Conservation (phyloP, 2,888 invertebrate species). For the Cylloceria caligata region DNA sequence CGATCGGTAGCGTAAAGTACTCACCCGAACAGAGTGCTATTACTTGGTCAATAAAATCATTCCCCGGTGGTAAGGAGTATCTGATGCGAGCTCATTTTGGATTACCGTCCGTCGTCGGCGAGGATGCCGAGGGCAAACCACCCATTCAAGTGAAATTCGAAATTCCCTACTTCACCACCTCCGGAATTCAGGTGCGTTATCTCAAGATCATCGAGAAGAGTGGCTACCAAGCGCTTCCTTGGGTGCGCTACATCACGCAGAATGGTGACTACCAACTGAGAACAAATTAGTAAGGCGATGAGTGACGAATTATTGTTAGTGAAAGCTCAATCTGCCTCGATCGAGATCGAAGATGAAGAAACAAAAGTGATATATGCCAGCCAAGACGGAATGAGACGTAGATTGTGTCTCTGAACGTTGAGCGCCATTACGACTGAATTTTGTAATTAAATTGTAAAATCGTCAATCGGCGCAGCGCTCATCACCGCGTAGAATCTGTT, state of each 20-base stretch:
- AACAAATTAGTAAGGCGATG: conserved; percentile 89
- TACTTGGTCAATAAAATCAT: conserved; percentile 98
- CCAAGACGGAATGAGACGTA: background rate
- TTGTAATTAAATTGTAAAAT: conserved; percentile 33
- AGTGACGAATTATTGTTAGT: background rate
- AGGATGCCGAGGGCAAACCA: conserved; percentile 97
- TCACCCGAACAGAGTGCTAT: conserved; percentile 98
- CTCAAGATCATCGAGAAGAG: conserved; percentile 99
- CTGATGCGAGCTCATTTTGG: conserved; percentile 99
- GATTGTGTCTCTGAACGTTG: background rate
- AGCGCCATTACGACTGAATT: conserved; percentile 21
- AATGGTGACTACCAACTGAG: conserved; percentile 99
- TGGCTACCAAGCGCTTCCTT: conserved; percentile 99
- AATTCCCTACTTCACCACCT: conserved; percentile 99
- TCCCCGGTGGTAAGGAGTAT: conserved; percentile 99
- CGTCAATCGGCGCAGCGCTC: background rate
- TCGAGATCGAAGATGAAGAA: background rate
- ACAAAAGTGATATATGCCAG: conserved; percentile 3
- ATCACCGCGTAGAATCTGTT: background rate
- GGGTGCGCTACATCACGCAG: conserved; percentile 99
- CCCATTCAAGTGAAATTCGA: conserved; percentile 99
- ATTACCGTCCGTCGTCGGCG: conserved; percentile 97
- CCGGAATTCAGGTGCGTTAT: conserved; percentile 98
- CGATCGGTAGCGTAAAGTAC: conserved; percentile 98
- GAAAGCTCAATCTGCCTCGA: background rate